Conservation (phyloP, 2,888 invertebrate genomes). For the Ophion ventricosus region DNA sequence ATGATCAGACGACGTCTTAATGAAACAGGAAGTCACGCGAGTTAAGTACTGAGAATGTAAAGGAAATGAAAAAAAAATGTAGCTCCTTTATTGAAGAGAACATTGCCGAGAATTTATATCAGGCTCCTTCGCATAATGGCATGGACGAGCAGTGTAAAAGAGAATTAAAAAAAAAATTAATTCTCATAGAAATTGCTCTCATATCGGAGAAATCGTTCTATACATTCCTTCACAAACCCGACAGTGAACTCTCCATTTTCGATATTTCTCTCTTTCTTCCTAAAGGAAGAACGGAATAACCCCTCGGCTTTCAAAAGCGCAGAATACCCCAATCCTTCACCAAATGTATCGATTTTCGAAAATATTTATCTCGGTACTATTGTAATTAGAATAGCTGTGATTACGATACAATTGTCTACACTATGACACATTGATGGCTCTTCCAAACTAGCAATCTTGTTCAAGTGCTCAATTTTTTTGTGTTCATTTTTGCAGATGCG, state of each 20-base stretch:
- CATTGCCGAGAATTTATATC: slow-evolving; percentile 3
- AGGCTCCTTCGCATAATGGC: background rate
- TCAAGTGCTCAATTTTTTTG: background rate
- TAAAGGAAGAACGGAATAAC: background rate
- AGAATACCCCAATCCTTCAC: background rate
- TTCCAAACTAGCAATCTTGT: background rate
- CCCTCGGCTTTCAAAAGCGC: background rate
- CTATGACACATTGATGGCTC: background rate
- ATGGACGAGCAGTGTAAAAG: background rate
- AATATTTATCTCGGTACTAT: background rate
- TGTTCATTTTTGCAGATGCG: slow-evolving; percentile 88
- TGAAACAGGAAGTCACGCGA: background rate
- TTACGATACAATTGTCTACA: background rate
- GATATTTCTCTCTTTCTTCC: no score
- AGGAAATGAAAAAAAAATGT: background rate
- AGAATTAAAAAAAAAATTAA: slow-evolving; percentile 15
- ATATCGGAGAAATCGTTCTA: background rate
- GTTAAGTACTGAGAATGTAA: background rate
- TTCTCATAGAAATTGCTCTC: background rate
- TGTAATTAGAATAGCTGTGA: background rate
- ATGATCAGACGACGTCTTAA: background rate
- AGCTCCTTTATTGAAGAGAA: background rate
- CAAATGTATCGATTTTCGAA: background rate
- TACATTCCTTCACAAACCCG: background rate
- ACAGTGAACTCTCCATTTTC: no score